Conservation (phyloP, 2,888 invertebrate genomes). For the Nesidiocoris tenuis region DNA sequence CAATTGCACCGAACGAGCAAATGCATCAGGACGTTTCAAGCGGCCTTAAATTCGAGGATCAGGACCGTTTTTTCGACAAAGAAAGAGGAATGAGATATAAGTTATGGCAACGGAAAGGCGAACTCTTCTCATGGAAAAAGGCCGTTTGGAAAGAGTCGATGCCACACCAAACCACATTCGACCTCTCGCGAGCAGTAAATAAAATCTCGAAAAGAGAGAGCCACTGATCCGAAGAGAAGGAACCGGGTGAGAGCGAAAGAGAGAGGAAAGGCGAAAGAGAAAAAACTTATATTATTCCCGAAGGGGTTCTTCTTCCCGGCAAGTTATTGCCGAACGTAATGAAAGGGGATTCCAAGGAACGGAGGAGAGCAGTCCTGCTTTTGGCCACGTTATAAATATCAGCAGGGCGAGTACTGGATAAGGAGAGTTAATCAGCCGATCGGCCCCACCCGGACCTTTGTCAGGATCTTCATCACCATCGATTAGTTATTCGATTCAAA, state of each 20-base stretch:
- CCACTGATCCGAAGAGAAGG: constrained; percentile 4
- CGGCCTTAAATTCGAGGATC: constrained; percentile 29
- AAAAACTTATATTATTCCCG: constrained; percentile 37
- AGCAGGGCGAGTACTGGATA: background rate
- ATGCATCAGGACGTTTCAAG: background rate
- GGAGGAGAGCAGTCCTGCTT: constrained; percentile 8
- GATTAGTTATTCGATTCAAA: no score
- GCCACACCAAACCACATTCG: background rate
- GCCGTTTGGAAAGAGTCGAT: constrained; percentile 25
- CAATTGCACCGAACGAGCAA: background rate
- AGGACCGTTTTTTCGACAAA: constrained; percentile 24
- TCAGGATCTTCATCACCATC: background rate
- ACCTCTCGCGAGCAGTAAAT: constrained; percentile 24
- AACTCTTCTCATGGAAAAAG: constrained; percentile 18
- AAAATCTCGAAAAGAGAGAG: constrained; percentile 4
- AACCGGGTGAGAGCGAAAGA: background rate
- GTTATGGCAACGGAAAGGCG: constrained; percentile 23
- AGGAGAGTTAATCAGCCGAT: background rate
- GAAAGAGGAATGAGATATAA: constrained; percentile 18
- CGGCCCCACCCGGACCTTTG: background rate
- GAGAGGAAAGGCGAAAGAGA: background rate
- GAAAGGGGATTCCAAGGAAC: constrained; percentile 39
- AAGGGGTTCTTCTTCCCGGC: background rate
- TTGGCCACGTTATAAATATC: constrained; percentile 35
- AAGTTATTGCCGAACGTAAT: constrained; percentile 41